These are phyloP conservation scores for Hormaphis cornu DNA, from an alignment of 1,140 invertebrate genomes.

Conservation along the genomic window DNA sequence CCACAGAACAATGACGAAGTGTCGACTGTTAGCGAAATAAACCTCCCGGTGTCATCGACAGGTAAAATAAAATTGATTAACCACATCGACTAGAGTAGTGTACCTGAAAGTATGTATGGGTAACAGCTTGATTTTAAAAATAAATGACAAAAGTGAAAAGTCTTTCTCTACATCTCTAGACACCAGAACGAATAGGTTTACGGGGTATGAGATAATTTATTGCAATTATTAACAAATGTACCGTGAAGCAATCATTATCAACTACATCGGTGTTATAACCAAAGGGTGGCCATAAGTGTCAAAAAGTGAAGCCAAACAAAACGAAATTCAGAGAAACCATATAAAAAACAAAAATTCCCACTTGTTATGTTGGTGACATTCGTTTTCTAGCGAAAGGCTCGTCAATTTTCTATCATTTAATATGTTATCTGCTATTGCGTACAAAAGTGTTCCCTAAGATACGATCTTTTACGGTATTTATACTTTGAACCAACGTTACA, in stretches of 20 bases:
- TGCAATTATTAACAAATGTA: neutral
- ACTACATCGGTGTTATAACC: too few species aligned
- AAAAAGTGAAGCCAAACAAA: too few species aligned
- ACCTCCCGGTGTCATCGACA: conserved; percentile 9
- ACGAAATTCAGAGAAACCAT: too few species aligned
- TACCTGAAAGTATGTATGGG: neutral
- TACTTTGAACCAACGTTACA: too few species aligned
- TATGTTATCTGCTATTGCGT: too few species aligned
- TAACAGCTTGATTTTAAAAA: neutral
- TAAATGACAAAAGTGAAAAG: conserved; percentile 1
- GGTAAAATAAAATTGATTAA: neutral
- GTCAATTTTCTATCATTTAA: too few species aligned
- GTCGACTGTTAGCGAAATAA: conserved; percentile 2
- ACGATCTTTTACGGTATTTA: too few species aligned
- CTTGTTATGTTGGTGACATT: too few species aligned
- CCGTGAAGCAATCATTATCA: neutral
- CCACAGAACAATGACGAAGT: neutral
- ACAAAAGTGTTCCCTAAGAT: too few species aligned
- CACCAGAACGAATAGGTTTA: neutral
- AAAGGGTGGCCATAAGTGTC: too few species aligned
- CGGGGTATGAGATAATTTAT: neutral
- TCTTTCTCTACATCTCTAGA: conserved; percentile 1
- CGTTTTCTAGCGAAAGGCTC: too few species aligned
- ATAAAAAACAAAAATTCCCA: too few species aligned
- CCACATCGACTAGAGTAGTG: neutral